Evolutionary conservation across 2,113 vertebrate genomes (phyloP).

Genomic region (Psilopsiagon aurifrons): DNA sequence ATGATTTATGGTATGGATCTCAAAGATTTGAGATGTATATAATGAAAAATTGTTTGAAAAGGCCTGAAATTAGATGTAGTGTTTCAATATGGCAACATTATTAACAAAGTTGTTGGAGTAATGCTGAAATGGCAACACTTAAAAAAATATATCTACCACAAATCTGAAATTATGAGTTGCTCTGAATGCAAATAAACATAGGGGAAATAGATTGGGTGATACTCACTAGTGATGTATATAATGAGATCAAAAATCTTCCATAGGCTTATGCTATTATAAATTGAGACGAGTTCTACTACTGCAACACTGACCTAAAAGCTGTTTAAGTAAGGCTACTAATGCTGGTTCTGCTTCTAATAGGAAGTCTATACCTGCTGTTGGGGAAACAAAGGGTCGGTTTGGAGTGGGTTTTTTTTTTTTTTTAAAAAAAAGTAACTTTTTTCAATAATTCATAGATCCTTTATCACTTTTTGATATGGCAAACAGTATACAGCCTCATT

Average conservation of each 20-base stretch:
- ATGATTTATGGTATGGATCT: not conserved
- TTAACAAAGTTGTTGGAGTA: not conserved
- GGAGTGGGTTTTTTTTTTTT: not conserved
- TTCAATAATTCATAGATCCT: not conserved
- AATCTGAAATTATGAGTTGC: constrained; percentile 19
- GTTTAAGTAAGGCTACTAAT: not conserved
- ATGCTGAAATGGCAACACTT: constrained; percentile 32
- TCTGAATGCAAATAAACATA: constrained; percentile 16
- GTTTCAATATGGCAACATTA: not conserved
- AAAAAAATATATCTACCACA: not conserved
- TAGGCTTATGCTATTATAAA: not conserved
- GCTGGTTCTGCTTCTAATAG: not conserved
- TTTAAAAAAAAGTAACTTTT: not conserved
- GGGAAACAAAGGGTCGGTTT: not conserved
- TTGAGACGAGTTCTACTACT: not conserved
- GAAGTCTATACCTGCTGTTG: not conserved
- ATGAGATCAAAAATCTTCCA: not conserved
- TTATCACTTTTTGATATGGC: not conserved
- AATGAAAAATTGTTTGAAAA: not conserved
- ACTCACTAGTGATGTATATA: constrained; percentile 3
- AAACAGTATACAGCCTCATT: not conserved
- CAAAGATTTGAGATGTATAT: not conserved
- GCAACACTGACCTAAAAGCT: not conserved
- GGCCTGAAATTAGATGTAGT: not conserved
- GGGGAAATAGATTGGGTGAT: not conserved